Evolutionary conservation across 2,888 invertebrate species (phyloP), one percentile per base, ranked within the genome.

Genomic region (Ichneumoninae sp.): DNA sequence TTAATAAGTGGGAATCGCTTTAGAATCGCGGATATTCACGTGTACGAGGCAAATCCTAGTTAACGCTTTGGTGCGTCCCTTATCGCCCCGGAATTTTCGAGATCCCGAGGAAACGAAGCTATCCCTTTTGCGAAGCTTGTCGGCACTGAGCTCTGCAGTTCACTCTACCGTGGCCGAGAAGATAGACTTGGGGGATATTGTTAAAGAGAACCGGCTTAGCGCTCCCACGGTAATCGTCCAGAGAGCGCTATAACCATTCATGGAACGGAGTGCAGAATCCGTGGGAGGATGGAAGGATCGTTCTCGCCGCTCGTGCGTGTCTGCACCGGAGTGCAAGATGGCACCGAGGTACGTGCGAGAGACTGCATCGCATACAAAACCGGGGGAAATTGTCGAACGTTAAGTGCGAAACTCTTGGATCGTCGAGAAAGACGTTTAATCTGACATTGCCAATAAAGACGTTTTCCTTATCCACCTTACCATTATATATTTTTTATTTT

Each of bases 11-110:
- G 54, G 36, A 78, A 73, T 19, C 57, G 50, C 63, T 63, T 57
- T 63, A 22, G 19, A 3, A 22, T 44, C n/a, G 60, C 40, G 47
- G 44, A 52, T 47, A 68, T 60, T 78, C 70, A n/a, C 78, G 70
- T 78, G 47, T 30, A 44, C 60, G 22, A 44, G 47, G 69, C 69
- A 70, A 78, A 78, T 78, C 60, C 60, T 70, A 70, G 78, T 78
- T 60, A 69, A 68, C 60, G 78, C 57, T 69, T 57, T 60, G 44
- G 63, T 70, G 70, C 57, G 26, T 78, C 44, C 65, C 63, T 70
- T 44, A 60, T 22, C 78, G 70, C 47, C 54, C 63, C 13, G 57
- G 47, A 76, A 36, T 76, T 65, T 63, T 40, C 76, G 57, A 57
- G 4, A 57, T 10, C 57, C 22, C 57, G 57, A 13, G 57, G 26